Evolutionary conservation across 2,888 invertebrate species (phyloP).

Genomic region (Globia sparganii): DNA sequence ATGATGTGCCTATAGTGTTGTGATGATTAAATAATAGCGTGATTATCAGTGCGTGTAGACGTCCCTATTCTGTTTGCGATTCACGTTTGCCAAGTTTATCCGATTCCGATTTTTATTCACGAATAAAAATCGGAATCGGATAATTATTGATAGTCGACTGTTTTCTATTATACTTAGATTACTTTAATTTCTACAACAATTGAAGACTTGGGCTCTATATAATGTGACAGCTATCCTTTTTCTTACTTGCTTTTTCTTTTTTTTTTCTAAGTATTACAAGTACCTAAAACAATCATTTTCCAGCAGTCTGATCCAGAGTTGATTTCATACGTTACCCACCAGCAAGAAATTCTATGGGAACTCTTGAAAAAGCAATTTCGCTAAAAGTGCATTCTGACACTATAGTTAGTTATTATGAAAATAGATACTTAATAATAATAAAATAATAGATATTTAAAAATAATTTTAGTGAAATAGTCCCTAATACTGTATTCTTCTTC

Average conservation of each 20-base stretch:
- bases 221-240: neutral
- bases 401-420: neutral
- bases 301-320: too few species aligned
- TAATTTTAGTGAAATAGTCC: neutral
- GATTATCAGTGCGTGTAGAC: conserved; percentile 72
- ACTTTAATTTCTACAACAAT: neutral
- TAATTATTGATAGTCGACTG: neutral
- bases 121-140: too few species aligned
- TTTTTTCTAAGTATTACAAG: too few species aligned
- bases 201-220: neutral
- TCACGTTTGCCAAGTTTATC: neutral
- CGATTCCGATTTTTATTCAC: neutral
- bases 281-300: too few species aligned
- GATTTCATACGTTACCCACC: neutral
- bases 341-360: neutral
- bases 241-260: neutral
- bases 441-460: too few species aligned
- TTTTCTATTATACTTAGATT: too few species aligned
- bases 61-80: conserved; percentile 67
- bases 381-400: neutral
- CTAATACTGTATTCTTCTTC: conserved; percentile 56
- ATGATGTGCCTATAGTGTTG: conserved; percentile 45
- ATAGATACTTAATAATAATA: too few species aligned
- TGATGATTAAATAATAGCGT: conserved; percentile 66
- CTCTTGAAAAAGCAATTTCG: neutral